Evolutionary conservation across 2,797 vertebrate species (phyloP), one percentile per base, ranked within the genome.

Genomic region (Sebastes paucispinis): DNA sequence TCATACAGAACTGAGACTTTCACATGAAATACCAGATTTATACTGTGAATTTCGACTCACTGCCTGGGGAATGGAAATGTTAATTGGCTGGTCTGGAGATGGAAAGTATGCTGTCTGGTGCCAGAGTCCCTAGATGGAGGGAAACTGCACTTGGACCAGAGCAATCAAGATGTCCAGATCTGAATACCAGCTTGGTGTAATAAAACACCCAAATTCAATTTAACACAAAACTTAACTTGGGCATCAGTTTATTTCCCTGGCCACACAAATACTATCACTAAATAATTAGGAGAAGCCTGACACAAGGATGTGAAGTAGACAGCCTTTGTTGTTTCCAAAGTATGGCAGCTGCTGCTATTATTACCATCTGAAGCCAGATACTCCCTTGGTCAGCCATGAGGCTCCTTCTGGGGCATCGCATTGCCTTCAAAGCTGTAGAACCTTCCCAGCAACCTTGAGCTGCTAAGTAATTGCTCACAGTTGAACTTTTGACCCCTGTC

Each of bases 261-360:
- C 29, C 68, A 31, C 13, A 67, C 12, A 72, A 65, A 47, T 29
- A 63, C 16, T n/a, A 74, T 72, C 22, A 34, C 18, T 80, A 70
- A 59, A 81, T 50, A 34, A 32, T 24, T 36, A 54, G 36, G 59
- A 69, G 47, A 57, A 64, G 69, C 47, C 58, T 68, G 65, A 76
- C 66, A 81, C n/a, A 54, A 75, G 80, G 75, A 83, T 78, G 73
- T 72, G 50, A 73, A 73, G 70, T 62, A 72, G 70, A 83, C 70
- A 69, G 72, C 10, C 75, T 86, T 75, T 84, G 75, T 79, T 80
- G 60, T 87, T 73, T 77, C 66, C 80, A 67, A 81, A 78, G 79
- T 82, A 84, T 83, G 78, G 81, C 91, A 91, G 90, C 88, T 92
- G 91, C 75, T 82, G 86, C 91, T 91, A 93, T 91, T 92, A 92